phyloP scores from a whole-genome alignment of 2,888 invertebrate species.

The Meta bourneti region DNA sequence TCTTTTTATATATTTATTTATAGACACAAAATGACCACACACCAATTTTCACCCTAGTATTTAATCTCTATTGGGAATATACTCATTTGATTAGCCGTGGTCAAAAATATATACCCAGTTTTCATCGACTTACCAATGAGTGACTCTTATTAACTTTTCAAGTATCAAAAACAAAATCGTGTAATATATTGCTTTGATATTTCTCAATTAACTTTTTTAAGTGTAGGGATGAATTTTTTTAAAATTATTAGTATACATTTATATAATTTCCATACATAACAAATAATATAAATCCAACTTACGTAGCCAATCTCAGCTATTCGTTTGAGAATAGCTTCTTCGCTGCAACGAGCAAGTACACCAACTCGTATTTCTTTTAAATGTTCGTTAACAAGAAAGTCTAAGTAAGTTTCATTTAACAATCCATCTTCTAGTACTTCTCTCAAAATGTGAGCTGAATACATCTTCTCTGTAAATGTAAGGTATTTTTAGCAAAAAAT shows the following conservation, averaged over 20 bases:
- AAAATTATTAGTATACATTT: background rate
- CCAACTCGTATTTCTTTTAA: slow-evolving; percentile 15
- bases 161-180: too few species aligned
- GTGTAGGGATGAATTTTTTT: background rate
- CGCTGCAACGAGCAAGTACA: background rate
- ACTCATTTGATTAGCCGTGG: too few species aligned
- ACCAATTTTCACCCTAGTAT: too few species aligned
- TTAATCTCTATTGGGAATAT: too few species aligned
- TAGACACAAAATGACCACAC: too few species aligned
- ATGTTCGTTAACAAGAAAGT: slow-evolving; percentile 14
- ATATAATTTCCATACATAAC: background rate
- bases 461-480: background rate
- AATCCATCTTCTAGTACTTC: background rate
- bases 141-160: too few species aligned
- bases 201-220: too few species aligned
- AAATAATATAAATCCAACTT: background rate
- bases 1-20: too few species aligned
- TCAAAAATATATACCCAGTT: too few species aligned
- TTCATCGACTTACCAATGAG: too few species aligned
- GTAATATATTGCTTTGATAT: too few species aligned
- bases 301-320: slow-evolving; percentile 14
- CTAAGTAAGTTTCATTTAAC: background rate
- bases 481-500: background rate
- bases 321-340: background rate
- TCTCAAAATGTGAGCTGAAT: background rate